phyloP scores from a whole-genome alignment of 2,113 vertebrate genomes.

The Tautogolabrus adspersus region DNA sequence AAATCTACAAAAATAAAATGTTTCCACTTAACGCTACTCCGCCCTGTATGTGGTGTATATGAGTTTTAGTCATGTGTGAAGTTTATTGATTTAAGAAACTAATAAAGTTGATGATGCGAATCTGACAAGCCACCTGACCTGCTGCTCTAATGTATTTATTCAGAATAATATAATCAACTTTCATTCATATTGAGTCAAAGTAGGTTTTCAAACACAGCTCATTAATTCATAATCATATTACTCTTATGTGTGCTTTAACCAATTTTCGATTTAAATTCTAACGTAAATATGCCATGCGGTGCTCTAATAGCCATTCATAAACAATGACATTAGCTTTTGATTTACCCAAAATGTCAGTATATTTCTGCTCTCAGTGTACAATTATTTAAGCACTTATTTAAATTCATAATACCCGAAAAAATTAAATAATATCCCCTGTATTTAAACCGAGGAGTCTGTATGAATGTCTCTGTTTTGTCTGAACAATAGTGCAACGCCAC shows the following conservation, averaged over 20 bases:
- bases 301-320: too few relatives aligned
- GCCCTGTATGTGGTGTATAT: too few relatives aligned
- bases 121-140: slow-evolving; percentile 10
- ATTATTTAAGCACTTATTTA: too few relatives aligned
- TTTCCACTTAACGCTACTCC: too few relatives aligned
- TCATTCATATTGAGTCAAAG: not conserved
- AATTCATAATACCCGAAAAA: too few relatives aligned
- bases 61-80: too few relatives aligned
- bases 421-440: too few relatives aligned
- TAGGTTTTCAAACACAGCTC: not conserved
- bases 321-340: not conserved
- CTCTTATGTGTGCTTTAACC: not conserved
- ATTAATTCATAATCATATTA: not conserved
- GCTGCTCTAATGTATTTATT: not conserved
- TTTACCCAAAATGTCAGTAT: too few relatives aligned
- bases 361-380: too few relatives aligned
- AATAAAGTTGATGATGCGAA: not conserved
- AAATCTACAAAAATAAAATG: not conserved
- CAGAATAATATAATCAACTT: not conserved
- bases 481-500: too few relatives aligned
- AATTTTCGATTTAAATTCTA: not conserved
- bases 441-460: too few relatives aligned
- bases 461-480: too few relatives aligned
- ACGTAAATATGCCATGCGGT: not conserved
- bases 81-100: not conserved